These are phyloP conservation scores for Bilobella aurantiaca DNA, from an alignment of 1,140 invertebrate species.

Conservation along the genomic window DNA sequence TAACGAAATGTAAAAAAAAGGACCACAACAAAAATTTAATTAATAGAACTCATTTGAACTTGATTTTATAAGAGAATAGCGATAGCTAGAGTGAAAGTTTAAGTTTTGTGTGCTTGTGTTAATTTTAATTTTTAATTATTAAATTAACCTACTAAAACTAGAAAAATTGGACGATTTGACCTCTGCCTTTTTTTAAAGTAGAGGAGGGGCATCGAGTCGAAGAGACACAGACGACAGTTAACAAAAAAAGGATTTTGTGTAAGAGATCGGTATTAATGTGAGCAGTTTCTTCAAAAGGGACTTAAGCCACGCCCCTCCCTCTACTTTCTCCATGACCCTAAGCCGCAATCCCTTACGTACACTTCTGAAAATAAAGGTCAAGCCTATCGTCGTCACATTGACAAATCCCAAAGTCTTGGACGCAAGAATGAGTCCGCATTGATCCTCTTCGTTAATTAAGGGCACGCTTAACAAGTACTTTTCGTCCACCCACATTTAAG, in stretches of 20 bases:
- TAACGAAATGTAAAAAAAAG: background rate
- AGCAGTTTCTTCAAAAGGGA: background rate
- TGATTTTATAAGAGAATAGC: no score
- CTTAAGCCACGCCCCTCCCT: no score
- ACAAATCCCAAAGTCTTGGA: background rate
- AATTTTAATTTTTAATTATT: no score
- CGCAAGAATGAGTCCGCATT: background rate
- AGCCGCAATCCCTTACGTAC: no score
- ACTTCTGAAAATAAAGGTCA: no score
- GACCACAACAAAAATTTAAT: background rate
- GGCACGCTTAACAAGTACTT: background rate
- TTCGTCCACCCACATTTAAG: background rate
- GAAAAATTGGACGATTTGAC: background rate
- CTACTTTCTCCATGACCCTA: no score
- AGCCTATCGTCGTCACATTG: background rate
- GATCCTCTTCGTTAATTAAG: background rate
- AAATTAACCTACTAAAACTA: no score
- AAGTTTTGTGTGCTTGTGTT: no score
- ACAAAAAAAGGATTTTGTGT: background rate
- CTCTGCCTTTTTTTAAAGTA: background rate
- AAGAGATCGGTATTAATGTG: constrained; percentile 6
- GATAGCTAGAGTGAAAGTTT: no score
- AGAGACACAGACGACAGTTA: background rate
- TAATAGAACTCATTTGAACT: background rate
- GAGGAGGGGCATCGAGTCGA: background rate